Base-by-base conservation (phyloP, 35 echinoderm and acorn worm species). In the Heliocidaris tuberculata region DNA sequence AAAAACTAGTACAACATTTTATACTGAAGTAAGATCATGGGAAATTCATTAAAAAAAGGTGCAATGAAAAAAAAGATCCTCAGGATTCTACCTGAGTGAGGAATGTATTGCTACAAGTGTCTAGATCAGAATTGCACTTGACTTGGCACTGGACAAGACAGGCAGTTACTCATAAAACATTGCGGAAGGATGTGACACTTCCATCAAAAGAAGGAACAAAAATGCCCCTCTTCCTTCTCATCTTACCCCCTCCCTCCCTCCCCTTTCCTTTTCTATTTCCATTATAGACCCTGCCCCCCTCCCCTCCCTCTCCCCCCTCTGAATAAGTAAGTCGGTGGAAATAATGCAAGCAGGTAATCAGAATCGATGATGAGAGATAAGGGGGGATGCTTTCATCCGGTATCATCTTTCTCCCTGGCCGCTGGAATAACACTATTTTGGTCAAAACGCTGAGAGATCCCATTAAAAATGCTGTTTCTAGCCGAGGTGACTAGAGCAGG, bases 391-490 rank as follows among this genome's bases (percentile, higher is more conserved):
- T 48, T 93, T 30, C 50, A 93, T 93, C 91, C 91, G 91, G 91
- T 93, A 48, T 93, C 91, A 13, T 59, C 48, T 93, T 93, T 93
- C 91, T 93, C 91, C 91, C 91, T 93, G 91, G 91, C 91, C 91
- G 48, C 91, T 93, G 91, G 91, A 93, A 93, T 93, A 93, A 93
- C 91, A 93, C 91, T 93, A 93, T 93, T 93, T 93, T 93, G 91
- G 91, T 93, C 91, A 93, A 93, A 48, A 93, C 48, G 91, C 47
- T 93, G 91, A 93, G 49, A 93, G 91, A 93, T 93, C 48, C 91
- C 48, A 93, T 93, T 93, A 93, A 93, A 93, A 93, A 93, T 93
- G 91, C 91, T 93, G 91, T 93, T 93, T 93, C 50, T 93, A 59
- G 47, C 91, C 9, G 48, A 93, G 50, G 31, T 32, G 48, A 52